Evolutionary conservation across 2,888 invertebrate species (phyloP), one percentile per base, ranked within the genome.

Genomic region (Cremastinae sp.): DNA sequence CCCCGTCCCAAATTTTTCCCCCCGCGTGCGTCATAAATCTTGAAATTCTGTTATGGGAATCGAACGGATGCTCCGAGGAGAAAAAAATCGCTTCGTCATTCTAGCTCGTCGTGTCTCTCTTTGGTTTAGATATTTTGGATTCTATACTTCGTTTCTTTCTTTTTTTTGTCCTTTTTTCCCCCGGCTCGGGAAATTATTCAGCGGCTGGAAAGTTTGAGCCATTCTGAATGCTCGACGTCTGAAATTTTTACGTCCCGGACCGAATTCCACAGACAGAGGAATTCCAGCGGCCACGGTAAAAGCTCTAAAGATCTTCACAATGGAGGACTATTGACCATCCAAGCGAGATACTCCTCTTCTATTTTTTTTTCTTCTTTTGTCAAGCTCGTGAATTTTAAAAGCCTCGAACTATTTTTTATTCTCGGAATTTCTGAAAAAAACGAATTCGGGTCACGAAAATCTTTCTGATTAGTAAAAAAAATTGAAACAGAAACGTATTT

Each of bases 141-240:
- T 45, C 18, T 51, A 14, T 39, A 10, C 14, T 5, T 14, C 14
- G 1, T 55, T n/a, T 59, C 8, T 10, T 59, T n/a, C 14, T 28
- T 14, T 35, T 43, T 65, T 18, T 7, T 45, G 41, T 16, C 45
- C 9, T 12, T 7, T 5, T 43, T 7, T 28, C 28, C 28, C 28
- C 5, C 28, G 5, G 28, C 9, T 51, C 4, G 16, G 2, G 20
- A 49, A 71, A 71, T 75, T 43, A 66, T 75, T 75, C 66, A 75
- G 43, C 12, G 18, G 18, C 16, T 64, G 53, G 41, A 61, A 66
- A 41, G 28, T 61, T 49, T 37, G 59, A 41, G 47, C 7, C 65
- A 10, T 53, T 53, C 45, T 53, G 35, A 20, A 58, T 37, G 59
- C 28, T 41, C 12, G 55, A 28, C 22, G 10, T 75, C 28, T 28